Evolutionary conservation across 2,113 vertebrate species (phyloP), one percentile per base, ranked within the genome.

Genomic region (Patagioenas fasciata): DNA sequence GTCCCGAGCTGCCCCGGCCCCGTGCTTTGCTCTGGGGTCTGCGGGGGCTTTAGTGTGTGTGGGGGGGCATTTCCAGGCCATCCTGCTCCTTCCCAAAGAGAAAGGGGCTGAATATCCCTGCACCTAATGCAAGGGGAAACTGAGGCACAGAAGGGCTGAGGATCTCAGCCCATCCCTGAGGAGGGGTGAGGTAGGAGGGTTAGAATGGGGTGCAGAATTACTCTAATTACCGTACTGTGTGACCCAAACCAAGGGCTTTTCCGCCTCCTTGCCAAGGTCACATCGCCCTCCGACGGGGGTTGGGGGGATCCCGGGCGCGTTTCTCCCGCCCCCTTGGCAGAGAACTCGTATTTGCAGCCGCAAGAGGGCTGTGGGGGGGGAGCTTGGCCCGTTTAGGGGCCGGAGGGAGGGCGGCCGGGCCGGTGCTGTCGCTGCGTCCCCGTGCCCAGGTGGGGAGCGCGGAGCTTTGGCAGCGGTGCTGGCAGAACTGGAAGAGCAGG

Each of bases 401-500:
- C 40, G 40, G 40, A 11, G 11, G 40, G 40, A 40, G 40, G 40
- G 40, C n/a, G 3, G 42, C 42, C 7, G 40, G 40, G 42, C 44
- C 44, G 44, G 44, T 19, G 44, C 44, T 18, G 9, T 47, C 17
- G 42, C 42, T 16, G 16, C 50, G 26, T 42, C 78, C 44, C 85
- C 10, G 2, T 15, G 60, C 24, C 70, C 40, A 3, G 31, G 50
- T 19, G 4, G 6, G 75, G 62, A 70, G 47, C 4, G 5, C 42
- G 57, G 3, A 7, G 60, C 48, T 38, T 79, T 91, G 90, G 85
- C 89, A 91, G 70, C 87, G 14, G 34, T 71, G 58, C 80, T 64
- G 92, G 93, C 38, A 89, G 95, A 97, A 97, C 96, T 88, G 90
- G 96, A 96, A 94, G 90, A 93, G 90, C 95, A 89, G 88, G 96